Conservation (phyloP, 2,797 vertebrate species). For the Falco berigora region DNA sequence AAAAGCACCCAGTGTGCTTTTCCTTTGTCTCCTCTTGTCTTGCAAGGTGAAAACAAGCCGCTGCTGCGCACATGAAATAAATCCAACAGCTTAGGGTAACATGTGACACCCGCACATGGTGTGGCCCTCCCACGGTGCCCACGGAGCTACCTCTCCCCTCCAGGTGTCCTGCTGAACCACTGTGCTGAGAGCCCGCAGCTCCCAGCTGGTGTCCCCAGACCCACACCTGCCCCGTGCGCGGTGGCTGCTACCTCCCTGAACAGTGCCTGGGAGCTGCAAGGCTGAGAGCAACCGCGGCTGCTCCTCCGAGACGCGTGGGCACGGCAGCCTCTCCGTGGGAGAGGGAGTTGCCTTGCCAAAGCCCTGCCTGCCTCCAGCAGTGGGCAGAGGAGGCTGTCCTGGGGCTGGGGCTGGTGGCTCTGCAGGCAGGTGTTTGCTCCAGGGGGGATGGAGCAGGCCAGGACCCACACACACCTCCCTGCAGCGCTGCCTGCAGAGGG, state of each 20-base stretch:
- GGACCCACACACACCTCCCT: not conserved
- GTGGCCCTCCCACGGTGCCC: accelerated
- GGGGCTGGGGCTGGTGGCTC: not conserved
- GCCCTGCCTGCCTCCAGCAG: not conserved
- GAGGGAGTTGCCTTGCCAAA: not conserved
- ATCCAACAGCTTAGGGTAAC: not conserved
- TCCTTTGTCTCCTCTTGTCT: not conserved
- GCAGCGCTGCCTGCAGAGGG: not conserved
- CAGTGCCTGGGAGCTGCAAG: not conserved
- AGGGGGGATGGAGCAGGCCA: not conserved
- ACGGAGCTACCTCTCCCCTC: not conserved
- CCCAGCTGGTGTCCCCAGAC: not conserved
- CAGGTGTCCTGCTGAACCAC: not conserved
- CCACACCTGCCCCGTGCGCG: accelerated
- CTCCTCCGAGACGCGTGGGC: accelerated
- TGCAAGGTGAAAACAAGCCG: not conserved
- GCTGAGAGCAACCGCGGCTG: accelerated
- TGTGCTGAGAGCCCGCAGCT: not conserved
- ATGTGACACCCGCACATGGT: not conserved
- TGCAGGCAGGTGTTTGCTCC: not conserved
- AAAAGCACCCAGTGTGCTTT: not conserved
- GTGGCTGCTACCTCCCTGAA: not conserved
- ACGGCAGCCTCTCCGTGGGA: accelerated
- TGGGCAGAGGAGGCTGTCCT: not conserved
- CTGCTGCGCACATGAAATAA: not conserved